These are phyloP conservation scores for Gyrodactylus bullatarudis DNA, from an alignment of 1,140 invertebrate genomes.

Conservation along the genomic window DNA sequence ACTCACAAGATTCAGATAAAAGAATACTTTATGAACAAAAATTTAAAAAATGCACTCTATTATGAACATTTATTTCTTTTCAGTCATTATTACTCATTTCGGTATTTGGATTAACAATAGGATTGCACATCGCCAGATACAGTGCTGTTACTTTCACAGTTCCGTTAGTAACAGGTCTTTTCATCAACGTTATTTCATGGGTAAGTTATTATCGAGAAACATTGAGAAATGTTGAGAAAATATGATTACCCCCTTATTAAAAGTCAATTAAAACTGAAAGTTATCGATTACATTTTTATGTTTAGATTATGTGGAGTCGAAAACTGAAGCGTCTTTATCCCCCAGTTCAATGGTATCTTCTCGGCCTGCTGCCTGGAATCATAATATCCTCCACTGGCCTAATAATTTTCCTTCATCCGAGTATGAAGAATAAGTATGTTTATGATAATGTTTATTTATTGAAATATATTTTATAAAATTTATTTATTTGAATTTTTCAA, in stretches of 20 bases:
- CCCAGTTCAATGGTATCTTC: background rate
- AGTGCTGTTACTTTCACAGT: background rate
- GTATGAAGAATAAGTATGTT: background rate
- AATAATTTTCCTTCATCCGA: background rate
- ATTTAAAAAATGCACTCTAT: background rate
- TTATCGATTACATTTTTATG: no score
- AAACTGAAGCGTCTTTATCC: background rate
- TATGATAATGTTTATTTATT: no score
- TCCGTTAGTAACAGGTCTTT: background rate
- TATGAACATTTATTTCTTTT: background rate
- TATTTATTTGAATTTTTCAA: no score
- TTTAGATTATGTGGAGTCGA: background rate
- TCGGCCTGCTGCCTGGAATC: background rate
- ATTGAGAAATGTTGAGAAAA: no score
- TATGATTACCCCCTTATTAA: no score
- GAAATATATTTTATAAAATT: no score
- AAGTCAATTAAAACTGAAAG: no score
- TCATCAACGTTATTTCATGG: background rate
- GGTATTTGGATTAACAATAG: background rate
- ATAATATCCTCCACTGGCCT: background rate
- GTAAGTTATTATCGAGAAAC: no score
- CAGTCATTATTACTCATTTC: background rate
- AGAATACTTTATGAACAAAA: background rate
- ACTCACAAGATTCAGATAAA: no score
- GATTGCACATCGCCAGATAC: background rate